A percentile compares a stretch with the other conserved stretches of the same genome.
Evolutionary conservation across 2,797 vertebrate genomes (phyloP).

Genomic region (Martes flavigula): DNA sequence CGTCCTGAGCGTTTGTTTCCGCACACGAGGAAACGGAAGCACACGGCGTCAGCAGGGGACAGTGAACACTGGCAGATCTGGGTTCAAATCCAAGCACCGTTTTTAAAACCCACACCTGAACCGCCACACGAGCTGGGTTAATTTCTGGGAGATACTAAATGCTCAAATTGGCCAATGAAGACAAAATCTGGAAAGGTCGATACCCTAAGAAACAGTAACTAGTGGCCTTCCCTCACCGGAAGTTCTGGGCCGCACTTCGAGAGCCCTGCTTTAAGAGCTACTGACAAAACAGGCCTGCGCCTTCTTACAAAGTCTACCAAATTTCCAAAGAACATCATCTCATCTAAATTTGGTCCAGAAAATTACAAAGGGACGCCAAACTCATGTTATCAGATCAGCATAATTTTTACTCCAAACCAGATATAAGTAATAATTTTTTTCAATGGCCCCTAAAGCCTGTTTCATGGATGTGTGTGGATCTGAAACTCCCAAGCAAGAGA

Average conservation of each 20-base stretch:
- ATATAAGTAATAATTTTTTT: background rate
- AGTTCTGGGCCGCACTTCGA: background rate
- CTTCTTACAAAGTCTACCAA: background rate
- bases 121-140: background rate
- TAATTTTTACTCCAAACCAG: background rate
- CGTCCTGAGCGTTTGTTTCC: background rate
- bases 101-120: background rate
- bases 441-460: background rate
- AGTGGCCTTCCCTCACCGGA: background rate
- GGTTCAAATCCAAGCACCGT: background rate
- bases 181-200: background rate
- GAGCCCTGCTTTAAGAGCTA: too few species aligned
- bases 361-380: background rate
- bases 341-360: background rate
- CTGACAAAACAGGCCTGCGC: background rate
- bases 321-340: background rate
- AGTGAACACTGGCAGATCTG: background rate
- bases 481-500: background rate
- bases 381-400: background rate
- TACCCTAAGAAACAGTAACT: background rate
- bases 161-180: background rate
- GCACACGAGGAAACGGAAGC: background rate
- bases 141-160: background rate
- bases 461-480: accelerated
- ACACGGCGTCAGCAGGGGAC: background rate